A percentile compares a stretch with the other conserved stretches of the same genome.
These are phyloP conservation scores for Agrochola lota DNA, from an alignment of 2,888 invertebrate species.

Conservation along the genomic window DNA sequence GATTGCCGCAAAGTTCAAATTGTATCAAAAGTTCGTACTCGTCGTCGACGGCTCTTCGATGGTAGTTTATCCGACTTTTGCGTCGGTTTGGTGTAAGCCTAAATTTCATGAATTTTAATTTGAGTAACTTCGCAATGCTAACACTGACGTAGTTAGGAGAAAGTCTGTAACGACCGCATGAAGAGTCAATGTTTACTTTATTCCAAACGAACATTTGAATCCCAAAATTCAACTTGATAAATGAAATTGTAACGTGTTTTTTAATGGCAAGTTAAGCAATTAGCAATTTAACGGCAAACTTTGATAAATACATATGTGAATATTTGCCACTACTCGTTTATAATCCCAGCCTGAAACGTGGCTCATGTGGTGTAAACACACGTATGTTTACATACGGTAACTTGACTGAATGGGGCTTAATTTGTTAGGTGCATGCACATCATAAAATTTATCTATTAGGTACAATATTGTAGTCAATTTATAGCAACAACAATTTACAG, in stretches of 20 bases:
- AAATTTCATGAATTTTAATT: constrained; percentile 60
- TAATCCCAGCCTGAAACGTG: constrained; percentile 21
- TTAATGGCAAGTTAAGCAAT: constrained; percentile 28
- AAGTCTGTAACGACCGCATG: constrained; percentile 29
- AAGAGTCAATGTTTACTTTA: constrained; percentile 25
- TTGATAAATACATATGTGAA: constrained; percentile 29
- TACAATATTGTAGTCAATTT: background rate
- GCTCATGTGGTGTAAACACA: constrained; percentile 36
- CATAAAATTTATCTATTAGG: constrained; percentile 1
- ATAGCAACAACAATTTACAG: background rate
- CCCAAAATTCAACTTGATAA: constrained; percentile 14
- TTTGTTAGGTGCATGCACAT: constrained; percentile 26
- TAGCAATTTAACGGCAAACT: constrained; percentile 20
- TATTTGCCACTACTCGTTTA: constrained; percentile 37
- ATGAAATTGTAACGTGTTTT: constrained; percentile 25
- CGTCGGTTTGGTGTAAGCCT: constrained; percentile 39
- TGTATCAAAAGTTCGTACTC: constrained; percentile 63
- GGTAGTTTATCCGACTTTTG: constrained; percentile 57
- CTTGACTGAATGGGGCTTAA: constrained; percentile 23
- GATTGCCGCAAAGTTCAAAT: constrained; percentile 65
- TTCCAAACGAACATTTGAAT: constrained; percentile 30
- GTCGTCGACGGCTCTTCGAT: constrained; percentile 49
- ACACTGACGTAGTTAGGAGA: constrained; percentile 30
- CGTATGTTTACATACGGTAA: constrained; percentile 25
- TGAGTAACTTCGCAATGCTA: constrained; percentile 45